phyloP scores from a whole-genome alignment of 2,797 vertebrate genomes.

The Neolamprologus multifasciatus region DNA sequence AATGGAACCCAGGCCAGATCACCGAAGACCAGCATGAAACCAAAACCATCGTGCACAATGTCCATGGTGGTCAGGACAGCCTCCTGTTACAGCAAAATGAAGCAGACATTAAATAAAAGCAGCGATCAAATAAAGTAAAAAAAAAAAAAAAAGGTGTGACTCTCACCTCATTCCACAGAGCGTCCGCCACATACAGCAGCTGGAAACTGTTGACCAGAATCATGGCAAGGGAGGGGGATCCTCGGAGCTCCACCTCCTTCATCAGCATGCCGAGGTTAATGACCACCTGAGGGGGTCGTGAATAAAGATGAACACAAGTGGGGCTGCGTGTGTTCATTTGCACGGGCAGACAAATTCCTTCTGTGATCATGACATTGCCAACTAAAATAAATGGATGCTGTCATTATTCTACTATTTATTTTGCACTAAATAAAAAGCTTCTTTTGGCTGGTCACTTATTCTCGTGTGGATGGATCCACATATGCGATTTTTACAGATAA shows the following conservation, averaged over 20 bases:
- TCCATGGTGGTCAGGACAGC: slow-evolving; percentile 90
- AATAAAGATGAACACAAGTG: neutral
- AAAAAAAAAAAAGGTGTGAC: neutral
- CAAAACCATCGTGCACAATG: slow-evolving; percentile 88
- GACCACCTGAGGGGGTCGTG: slow-evolving; percentile 71
- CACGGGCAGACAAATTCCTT: neutral
- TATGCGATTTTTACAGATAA: neutral
- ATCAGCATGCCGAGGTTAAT: slow-evolving; percentile 86
- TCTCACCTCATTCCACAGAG: slow-evolving; percentile 88
- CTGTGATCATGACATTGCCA: neutral
- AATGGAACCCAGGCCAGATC: slow-evolving; percentile 91
- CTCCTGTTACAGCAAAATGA: slow-evolving; percentile 68
- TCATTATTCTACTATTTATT: neutral
- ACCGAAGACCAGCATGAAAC: slow-evolving; percentile 92
- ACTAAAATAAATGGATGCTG: neutral
- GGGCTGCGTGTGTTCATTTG: neutral
- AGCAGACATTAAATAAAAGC: neutral
- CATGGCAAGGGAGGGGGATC: slow-evolving; percentile 84
- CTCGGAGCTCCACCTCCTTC: slow-evolving; percentile 82
- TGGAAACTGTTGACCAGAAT: slow-evolving; percentile 86
- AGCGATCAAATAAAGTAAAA: neutral
- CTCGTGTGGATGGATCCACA: neutral
- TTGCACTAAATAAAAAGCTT: neutral
- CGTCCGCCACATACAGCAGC: slow-evolving; percentile 84
- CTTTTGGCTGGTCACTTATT: neutral